A percentile compares a stretch with the other conserved stretches of the same genome.
phyloP scores from a whole-genome alignment of 2,113 vertebrate genomes.

The Podocnemis expansa region DNA sequence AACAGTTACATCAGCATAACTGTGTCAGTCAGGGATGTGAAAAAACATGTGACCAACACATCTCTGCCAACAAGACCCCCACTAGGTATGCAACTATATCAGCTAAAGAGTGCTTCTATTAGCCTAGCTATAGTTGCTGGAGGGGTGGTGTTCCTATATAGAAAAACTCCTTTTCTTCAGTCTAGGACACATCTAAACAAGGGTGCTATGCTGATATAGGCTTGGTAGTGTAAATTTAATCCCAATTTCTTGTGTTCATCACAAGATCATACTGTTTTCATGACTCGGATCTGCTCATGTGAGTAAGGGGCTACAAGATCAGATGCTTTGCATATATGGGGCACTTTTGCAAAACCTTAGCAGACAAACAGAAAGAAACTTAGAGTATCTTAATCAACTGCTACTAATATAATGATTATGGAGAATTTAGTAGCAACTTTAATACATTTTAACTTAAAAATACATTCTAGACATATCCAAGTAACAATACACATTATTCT shows the following conservation, averaged over 20 bases:
- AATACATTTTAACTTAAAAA: neutral
- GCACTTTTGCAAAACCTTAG: neutral
- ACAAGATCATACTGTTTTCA: neutral
- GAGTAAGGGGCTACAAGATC: neutral
- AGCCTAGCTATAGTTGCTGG: neutral
- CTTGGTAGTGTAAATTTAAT: no score
- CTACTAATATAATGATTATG: neutral
- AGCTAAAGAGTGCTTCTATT: neutral
- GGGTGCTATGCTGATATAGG: neutral
- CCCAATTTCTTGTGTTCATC: neutral
- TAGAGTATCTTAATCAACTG: neutral
- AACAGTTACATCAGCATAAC: neutral
- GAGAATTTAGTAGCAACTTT: neutral
- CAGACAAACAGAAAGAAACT: neutral
- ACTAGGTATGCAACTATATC: neutral
- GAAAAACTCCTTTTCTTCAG: neutral
- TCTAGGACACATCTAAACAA: neutral
- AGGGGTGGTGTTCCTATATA: neutral
- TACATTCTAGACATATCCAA: neutral
- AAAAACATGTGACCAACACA: neutral
- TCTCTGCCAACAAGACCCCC: neutral
- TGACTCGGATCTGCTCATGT: neutral
- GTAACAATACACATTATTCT: neutral
- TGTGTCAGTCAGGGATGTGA: neutral
- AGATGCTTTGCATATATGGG: fast-evolving